Conservation (phyloP, 2,888 invertebrate genomes). For the Drosophila helvetica region DNA sequence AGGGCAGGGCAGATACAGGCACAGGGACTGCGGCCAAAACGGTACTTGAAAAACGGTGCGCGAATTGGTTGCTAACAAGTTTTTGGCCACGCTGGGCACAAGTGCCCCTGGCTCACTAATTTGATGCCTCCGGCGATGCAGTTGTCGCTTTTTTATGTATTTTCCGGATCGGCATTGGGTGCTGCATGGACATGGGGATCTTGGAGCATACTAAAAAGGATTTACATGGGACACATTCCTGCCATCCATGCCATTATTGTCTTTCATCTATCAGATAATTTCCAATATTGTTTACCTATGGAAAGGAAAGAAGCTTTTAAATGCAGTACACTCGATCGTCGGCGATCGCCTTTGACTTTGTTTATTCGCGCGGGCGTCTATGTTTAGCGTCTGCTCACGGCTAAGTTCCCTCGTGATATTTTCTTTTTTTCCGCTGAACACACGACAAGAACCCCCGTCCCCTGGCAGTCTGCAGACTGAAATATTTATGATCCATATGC, state of each 20-base stretch:
- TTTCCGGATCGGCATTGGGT: constrained; percentile 23
- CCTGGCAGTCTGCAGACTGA: constrained; percentile 2
- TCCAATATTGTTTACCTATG: constrained; percentile 5
- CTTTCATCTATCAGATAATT: neutral
- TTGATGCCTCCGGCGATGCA: constrained; percentile 24
- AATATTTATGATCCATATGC: constrained; percentile 54
- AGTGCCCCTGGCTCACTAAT: constrained; percentile 40
- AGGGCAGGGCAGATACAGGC: neutral
- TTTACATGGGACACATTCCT: too few species aligned
- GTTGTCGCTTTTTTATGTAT: constrained; percentile 29
- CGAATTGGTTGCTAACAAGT: constrained; percentile 75
- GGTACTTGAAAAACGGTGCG: constrained; percentile 66
- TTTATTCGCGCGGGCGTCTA: constrained; percentile 36
- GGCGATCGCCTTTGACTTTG: constrained; percentile 16
- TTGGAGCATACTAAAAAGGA: neutral
- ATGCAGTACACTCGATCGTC: constrained; percentile 1
- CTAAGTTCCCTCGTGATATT: constrained; percentile 53
- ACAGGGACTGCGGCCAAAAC: constrained; percentile 26
- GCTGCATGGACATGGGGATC: neutral
- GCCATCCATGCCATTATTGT: too few species aligned
- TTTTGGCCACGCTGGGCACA: constrained; percentile 39
- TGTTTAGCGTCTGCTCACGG: constrained; percentile 35
- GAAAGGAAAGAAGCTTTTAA: constrained; percentile 16
- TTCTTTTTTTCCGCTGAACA: constrained; percentile 50
- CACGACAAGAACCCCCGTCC: constrained; percentile 12